Percentiles rank a stretch among this genome's conserved stretches.
Conservation (phyloP, 2,797 vertebrate species). For the Rhynchonycteris naso region DNA sequence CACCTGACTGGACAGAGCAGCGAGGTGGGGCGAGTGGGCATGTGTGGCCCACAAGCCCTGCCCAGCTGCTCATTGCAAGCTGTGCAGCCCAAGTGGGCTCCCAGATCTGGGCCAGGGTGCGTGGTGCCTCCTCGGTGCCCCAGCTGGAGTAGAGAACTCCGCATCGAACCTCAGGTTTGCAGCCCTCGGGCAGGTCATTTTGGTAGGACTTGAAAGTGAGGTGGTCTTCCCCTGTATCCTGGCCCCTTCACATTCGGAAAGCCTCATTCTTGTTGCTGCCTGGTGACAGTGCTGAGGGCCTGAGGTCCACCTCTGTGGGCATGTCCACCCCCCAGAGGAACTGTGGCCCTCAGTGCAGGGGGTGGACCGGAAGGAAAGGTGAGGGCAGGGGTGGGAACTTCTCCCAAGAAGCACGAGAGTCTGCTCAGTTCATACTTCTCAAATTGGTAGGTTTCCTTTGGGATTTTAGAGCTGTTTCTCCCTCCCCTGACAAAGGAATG, state of each 20-base stretch:
- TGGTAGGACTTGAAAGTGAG: not conserved
- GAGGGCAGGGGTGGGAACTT: not conserved
- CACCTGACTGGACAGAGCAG: not conserved
- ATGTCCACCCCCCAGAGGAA: not conserved
- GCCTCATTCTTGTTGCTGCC: not conserved
- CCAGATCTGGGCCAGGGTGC: not conserved
- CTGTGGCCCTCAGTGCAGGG: not conserved
- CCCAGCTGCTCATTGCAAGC: not conserved
- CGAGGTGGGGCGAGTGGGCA: too few relatives aligned
- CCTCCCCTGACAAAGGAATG: not conserved
- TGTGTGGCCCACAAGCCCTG: fast-evolving
- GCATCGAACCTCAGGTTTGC: not conserved
- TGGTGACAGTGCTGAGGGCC: not conserved
- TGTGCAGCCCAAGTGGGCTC: not conserved
- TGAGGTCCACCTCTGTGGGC: not conserved
- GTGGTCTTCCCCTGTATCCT: not conserved
- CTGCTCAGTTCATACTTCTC: not conserved
- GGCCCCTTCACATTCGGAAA: not conserved
- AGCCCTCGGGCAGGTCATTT: not conserved
- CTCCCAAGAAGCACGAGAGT: not conserved
- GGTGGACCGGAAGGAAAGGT: not conserved
- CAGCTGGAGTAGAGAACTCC: not conserved
- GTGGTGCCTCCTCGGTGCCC: not conserved
- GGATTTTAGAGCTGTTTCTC: not conserved
- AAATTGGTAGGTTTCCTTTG: not conserved